Evolutionary conservation across 2,888 invertebrate genomes (phyloP).

Genomic region (Lycocerus yunnanus): DNA sequence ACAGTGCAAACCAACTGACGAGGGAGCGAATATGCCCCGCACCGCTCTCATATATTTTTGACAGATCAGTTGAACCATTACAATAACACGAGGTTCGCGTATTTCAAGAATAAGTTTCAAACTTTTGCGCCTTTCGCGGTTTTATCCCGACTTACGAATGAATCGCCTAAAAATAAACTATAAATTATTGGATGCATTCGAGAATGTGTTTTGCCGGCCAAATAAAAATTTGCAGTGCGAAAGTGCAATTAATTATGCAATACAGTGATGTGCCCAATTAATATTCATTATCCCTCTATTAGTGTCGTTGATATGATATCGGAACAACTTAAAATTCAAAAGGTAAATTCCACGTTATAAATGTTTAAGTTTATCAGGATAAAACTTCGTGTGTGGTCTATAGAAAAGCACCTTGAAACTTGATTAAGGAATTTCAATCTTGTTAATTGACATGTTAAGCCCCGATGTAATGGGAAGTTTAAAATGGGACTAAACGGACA

Average conservation of each 20-base stretch:
- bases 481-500: slow-evolving; percentile 47
- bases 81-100: slow-evolving; percentile 46
- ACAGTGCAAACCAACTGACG: slow-evolving; percentile 54
- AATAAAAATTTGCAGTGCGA: slow-evolving; percentile 21
- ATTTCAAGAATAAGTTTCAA: slow-evolving; percentile 40
- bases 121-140: slow-evolving; percentile 32
- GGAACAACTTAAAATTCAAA: slow-evolving; percentile 28
- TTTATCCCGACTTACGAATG: slow-evolving; percentile 3
- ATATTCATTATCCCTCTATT: slow-evolving; percentile 29
- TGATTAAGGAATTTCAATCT: slow-evolving; percentile 44
- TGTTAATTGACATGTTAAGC: slow-evolving; percentile 53
- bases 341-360: slow-evolving; percentile 35
- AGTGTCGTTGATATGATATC: slow-evolving; percentile 36
- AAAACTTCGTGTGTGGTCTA: slow-evolving; percentile 42
- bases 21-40: slow-evolving; percentile 44
- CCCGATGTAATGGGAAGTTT: slow-evolving; percentile 39
- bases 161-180: slow-evolving; percentile 13
- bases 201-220: slow-evolving; percentile 17
- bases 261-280: slow-evolving; percentile 36
- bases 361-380: slow-evolving; percentile 23
- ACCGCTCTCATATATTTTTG: slow-evolving; percentile 43
- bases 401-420: slow-evolving; percentile 32
- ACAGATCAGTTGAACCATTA: slow-evolving; percentile 47
- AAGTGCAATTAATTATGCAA: slow-evolving; percentile 29
- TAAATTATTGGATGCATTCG: slow-evolving; percentile 5